These are phyloP conservation scores for Colaptes auratus DNA, from an alignment of 2,113 vertebrate genomes.

Conservation along the genomic window DNA sequence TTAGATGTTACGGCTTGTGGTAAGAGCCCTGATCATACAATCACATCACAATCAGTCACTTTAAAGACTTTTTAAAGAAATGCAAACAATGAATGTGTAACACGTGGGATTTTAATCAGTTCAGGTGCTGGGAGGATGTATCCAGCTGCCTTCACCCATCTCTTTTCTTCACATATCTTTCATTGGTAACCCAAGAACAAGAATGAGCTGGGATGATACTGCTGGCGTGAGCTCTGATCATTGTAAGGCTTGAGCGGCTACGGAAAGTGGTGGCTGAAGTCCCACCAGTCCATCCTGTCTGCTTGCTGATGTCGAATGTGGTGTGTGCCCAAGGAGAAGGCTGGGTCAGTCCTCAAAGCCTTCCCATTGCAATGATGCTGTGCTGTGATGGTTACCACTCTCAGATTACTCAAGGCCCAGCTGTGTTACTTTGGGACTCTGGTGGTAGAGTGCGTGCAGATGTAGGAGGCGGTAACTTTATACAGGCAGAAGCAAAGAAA, in stretches of 20 bases:
- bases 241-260: neutral
- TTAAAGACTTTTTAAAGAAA: conserved; percentile 21
- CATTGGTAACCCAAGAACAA: neutral
- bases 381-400: neutral
- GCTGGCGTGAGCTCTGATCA: neutral
- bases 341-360: neutral
- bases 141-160: conserved; percentile 57
- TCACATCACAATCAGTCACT: conserved; percentile 70
- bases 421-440: neutral
- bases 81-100: conserved; percentile 68
- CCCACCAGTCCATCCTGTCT: neutral
- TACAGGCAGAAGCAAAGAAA: conserved; percentile 27
- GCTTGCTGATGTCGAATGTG: neutral
- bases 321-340: neutral
- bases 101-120: conserved; percentile 28
- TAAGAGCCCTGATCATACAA: conserved; percentile 68
- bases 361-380: neutral
- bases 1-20: conserved; percentile 37
- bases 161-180: conserved; percentile 55
- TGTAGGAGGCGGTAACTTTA: conserved; percentile 16
- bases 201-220: neutral
- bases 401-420: neutral
- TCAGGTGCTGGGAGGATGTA: conserved; percentile 53
- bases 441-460: neutral
- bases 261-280: neutral